Conservation (phyloP, 2,797 vertebrate genomes). For the Zenarchopterus dispar region DNA sequence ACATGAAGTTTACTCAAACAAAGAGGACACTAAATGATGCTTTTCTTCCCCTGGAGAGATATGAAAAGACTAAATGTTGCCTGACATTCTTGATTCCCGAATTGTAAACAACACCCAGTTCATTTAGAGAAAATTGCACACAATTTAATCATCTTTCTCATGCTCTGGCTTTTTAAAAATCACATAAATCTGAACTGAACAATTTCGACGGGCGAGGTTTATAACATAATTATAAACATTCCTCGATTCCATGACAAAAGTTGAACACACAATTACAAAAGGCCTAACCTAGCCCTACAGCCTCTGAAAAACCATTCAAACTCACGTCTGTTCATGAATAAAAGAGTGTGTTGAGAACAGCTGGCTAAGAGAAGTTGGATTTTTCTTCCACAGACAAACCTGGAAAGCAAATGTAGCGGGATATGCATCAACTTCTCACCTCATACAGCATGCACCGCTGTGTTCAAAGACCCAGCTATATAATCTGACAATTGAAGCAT, state of each 20-base stretch:
- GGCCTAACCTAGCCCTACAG: conserved; percentile 34
- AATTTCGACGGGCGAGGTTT: conserved; percentile 65
- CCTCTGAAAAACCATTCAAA: conserved; percentile 40
- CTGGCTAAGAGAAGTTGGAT: conserved; percentile 13
- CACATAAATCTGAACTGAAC: conserved; percentile 46
- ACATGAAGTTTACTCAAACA: conserved; percentile 32
- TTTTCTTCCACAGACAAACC: conserved; percentile 44
- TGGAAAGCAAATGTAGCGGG: conserved; percentile 27
- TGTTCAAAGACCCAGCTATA: conserved; percentile 17
- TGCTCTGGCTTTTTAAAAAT: conserved; percentile 32
- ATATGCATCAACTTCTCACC: conserved; percentile 17
- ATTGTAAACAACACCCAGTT: conserved; percentile 41
- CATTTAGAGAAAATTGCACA: conserved; percentile 13
- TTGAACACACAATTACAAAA: conserved; percentile 48
- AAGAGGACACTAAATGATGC: conserved; percentile 20
- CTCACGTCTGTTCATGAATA: conserved; percentile 43
- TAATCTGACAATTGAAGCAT: conserved; percentile 23
- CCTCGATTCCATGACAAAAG: conserved; percentile 50
- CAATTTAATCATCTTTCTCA: conserved; percentile 45
- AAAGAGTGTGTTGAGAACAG: conserved; percentile 31
- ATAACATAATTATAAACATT: conserved; percentile 67
- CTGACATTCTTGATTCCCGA: conserved; percentile 25
- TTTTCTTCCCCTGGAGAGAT: conserved; percentile 27
- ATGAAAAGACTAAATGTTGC: conserved; percentile 9
- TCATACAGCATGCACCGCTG: background rate